Evolutionary conservation across 1,140 invertebrate genomes (phyloP), one percentile per base, ranked within the genome.

Genomic region (Phenacoccus solenopsis): DNA sequence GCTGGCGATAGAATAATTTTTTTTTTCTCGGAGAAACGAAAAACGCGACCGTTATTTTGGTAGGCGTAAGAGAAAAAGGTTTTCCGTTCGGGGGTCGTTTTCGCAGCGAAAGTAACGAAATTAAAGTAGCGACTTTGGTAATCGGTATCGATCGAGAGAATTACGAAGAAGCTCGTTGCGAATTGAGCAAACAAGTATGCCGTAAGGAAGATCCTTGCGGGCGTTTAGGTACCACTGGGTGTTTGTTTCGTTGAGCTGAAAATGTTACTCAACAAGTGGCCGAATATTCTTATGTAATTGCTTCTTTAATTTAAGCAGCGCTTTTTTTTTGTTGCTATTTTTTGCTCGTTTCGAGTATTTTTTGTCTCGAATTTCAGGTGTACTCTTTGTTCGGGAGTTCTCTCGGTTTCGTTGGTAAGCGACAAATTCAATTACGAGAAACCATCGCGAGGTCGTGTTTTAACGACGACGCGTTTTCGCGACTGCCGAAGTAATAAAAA

Each of bases 241-340:
- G 5, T 49, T 49, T 49, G 3, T 49, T 49, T 49, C 20, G 13
- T 49, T 32, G 30, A 13, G 38, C 12, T 49, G 38, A 49, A 49
- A 49, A 49, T 49, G 38, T 49, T 49, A 49, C 38, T 49, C 38
- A 49, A 49, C 38, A 49, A 49, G 38, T 49, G 38, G 38, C 20
- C 38, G 38, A 49, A 49, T 49, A 49, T 49, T 49, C 38, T 49
- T 49, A 49, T 49, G 38, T 49, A 49, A 49, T 49, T 49, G 38
- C 38, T 49, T 49, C 38, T 49, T 49, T 49, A 49, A 49, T 49
- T 49, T 49, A 49, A 49, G 38, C 38, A 16, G 38, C 38, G 38
- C 38, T 49, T 49, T 16, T 49, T 49, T 49, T 49, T 49, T 49
- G 13, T 49, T 49, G 38, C 38, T 49, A 16, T 49, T 49, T 49